phyloP scores from a whole-genome alignment of 2,888 invertebrate species.

The Teinopalpus imperialis region DNA sequence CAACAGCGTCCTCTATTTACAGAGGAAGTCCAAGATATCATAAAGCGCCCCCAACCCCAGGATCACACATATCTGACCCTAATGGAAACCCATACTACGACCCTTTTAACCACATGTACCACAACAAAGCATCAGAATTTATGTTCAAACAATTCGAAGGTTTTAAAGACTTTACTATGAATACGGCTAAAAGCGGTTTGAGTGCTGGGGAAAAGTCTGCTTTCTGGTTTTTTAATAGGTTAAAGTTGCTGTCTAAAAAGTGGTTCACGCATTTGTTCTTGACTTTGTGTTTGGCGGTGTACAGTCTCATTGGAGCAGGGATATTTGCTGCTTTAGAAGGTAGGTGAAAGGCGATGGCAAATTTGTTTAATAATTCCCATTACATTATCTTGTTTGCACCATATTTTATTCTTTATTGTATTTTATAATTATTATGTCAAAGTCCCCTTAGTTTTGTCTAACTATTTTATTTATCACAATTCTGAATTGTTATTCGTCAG shows the following conservation, averaged over 20 bases:
- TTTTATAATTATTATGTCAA: too few relatives aligned
- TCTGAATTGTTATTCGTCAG: too few relatives aligned
- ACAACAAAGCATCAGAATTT: slow-evolving; percentile 88
- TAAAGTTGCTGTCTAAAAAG: slow-evolving; percentile 88
- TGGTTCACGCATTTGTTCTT: slow-evolving; percentile 96
- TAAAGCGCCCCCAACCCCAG: slow-evolving; percentile 53
- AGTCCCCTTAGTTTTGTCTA: too few relatives aligned
- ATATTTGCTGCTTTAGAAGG: slow-evolving; percentile 91
- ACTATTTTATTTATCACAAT: too few relatives aligned
- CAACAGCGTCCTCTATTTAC: slow-evolving; percentile 48
- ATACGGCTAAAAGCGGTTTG: slow-evolving; percentile 88
- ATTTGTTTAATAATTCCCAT: too few relatives aligned
- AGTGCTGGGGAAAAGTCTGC: slow-evolving; percentile 92
- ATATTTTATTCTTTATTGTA: too few relatives aligned
- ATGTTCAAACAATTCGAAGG: slow-evolving; percentile 91
- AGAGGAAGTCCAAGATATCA: slow-evolving; percentile 45
- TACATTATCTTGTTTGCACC: too few relatives aligned
- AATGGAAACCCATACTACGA: slow-evolving; percentile 60
- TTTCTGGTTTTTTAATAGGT: slow-evolving; percentile 89
- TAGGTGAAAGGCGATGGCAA: too few relatives aligned
- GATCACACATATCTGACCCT: slow-evolving; percentile 59
- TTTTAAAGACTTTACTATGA: slow-evolving; percentile 88
- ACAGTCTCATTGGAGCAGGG: slow-evolving; percentile 91
- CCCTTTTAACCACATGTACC: slow-evolving; percentile 77
- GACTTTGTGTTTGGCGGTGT: slow-evolving; percentile 87